phyloP scores from a whole-genome alignment of 2,113 vertebrate species.

The Mixornis gularis region DNA sequence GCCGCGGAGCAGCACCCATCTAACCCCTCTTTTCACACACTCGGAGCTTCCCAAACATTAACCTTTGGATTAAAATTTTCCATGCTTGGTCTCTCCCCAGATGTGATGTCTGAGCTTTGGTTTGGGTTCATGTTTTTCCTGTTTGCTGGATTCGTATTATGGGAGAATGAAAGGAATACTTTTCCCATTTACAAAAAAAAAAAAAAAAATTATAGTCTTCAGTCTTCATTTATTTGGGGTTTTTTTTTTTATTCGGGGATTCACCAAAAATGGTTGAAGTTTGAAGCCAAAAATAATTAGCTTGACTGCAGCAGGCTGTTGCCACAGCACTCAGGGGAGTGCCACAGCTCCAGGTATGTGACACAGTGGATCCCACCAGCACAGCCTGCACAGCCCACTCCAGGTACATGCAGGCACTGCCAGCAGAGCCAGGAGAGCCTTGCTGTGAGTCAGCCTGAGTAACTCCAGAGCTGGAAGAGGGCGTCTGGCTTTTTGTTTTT shows the following conservation, averaged over 20 bases:
- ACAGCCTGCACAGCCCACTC: neutral
- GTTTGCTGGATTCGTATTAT: slow-evolving; percentile 52
- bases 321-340: neutral
- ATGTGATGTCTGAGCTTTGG: slow-evolving; percentile 58
- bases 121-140: slow-evolving; percentile 52
- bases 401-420: neutral
- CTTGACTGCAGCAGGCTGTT: neutral
- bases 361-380: accelerated
- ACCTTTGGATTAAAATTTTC: slow-evolving; percentile 64
- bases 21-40: slow-evolving; percentile 61
- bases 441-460: slow-evolving; percentile 26
- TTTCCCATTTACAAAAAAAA: slow-evolving; percentile 55
- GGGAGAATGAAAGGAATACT: slow-evolving; percentile 63
- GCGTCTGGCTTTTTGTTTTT: neutral
- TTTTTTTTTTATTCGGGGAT: neutral
- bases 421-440: neutral
- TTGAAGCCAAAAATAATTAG: neutral
- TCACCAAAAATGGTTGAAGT: slow-evolving; percentile 43
- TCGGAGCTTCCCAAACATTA: slow-evolving; percentile 58
- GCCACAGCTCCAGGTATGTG: neutral
- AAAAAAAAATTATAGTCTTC: neutral
- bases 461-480: slow-evolving; percentile 13
- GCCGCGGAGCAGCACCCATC: slow-evolving; percentile 55
- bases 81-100: slow-evolving; percentile 61
- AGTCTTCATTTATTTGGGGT: neutral